phyloP scores from a whole-genome alignment of 2,113 vertebrate genomes.

The Opisthocomus hoazin region DNA sequence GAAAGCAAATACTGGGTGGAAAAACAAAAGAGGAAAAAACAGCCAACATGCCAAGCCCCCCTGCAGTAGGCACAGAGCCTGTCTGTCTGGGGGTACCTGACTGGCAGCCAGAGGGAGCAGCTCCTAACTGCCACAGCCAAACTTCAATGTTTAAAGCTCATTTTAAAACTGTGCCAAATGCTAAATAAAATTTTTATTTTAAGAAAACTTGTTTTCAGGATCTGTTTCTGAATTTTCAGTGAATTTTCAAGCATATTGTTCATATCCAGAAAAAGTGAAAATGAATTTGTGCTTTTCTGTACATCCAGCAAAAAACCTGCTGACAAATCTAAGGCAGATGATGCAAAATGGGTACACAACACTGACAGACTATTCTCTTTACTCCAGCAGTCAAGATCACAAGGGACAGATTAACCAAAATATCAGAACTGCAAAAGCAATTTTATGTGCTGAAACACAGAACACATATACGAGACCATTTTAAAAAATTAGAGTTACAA shows the following conservation, averaged over 20 bases:
- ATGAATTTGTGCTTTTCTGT: not conserved
- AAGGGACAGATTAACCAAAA: not conserved
- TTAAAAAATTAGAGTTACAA: not conserved
- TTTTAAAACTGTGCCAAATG: not conserved
- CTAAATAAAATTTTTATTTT: not conserved
- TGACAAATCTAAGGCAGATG: not conserved
- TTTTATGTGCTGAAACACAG: not conserved
- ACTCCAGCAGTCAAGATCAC: not conserved
- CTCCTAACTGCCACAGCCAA: not conserved
- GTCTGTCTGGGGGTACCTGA: not conserved
- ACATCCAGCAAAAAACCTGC: not conserved
- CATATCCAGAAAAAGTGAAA: not conserved
- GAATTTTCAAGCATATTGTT: not conserved
- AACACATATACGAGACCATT: not conserved
- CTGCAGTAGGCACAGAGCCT: not conserved
- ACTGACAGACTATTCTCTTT: not conserved
- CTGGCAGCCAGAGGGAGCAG: not conserved
- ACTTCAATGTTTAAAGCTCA: not conserved
- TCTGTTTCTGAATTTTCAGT: not conserved
- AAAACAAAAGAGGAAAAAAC: not conserved
- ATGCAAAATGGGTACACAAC: not conserved
- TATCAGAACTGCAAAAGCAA: not conserved
- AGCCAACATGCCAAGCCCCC: not conserved
- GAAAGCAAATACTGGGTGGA: too few species aligned
- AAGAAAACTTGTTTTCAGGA: not conserved